A percentile compares a stretch with the other conserved stretches of the same genome.
phyloP scores from a whole-genome alignment of 2,888 invertebrate genomes.

The Callosobruchus maculatus region DNA sequence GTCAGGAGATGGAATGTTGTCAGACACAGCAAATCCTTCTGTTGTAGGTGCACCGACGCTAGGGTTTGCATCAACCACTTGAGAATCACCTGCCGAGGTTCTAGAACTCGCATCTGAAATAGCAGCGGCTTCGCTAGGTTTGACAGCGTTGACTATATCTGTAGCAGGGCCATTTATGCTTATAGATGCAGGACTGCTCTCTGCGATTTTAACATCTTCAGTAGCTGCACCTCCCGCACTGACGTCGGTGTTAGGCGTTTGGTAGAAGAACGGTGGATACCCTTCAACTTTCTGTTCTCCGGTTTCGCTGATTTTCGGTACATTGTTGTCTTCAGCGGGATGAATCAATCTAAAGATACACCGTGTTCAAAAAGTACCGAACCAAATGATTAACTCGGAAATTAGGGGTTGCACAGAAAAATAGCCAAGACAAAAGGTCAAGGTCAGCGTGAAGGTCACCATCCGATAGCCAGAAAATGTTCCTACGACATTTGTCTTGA shows the following conservation, averaged over 20 bases:
- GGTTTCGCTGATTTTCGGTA: neutral
- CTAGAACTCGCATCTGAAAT: neutral
- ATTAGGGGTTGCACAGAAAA: no score
- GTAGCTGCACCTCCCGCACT: neutral
- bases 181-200: neutral
- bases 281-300: neutral
- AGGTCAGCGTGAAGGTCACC: no score
- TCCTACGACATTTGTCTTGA: no score
- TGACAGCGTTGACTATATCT: neutral
- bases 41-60: neutral
- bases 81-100: neutral
- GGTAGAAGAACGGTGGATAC: neutral
- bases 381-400: no score
- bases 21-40: neutral
- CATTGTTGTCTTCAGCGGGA: neutral
- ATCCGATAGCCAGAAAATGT: no score
- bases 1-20: neutral
- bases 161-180: neutral
- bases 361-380: no score
- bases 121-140: neutral
- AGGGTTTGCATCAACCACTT: neutral
- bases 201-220: neutral
- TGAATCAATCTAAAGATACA: neutral
- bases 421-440: no score
- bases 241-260: neutral